Percentiles rank a stretch among this genome's conserved stretches.
phyloP scores from a whole-genome alignment of 2,888 invertebrate species.

The Tetranychus truncatus region DNA sequence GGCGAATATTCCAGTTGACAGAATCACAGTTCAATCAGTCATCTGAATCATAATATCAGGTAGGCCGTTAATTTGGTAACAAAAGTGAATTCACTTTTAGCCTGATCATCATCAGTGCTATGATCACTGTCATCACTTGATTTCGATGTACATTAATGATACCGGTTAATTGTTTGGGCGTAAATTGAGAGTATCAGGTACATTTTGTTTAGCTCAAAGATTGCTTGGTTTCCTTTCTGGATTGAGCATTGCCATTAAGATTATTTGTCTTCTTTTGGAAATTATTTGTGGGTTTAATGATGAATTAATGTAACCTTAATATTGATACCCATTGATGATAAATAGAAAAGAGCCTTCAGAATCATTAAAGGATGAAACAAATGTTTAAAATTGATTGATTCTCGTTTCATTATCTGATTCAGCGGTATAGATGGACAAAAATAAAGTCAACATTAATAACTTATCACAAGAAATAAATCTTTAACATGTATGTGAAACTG shows the following conservation, averaged over 20 bases:
- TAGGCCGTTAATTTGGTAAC: no score
- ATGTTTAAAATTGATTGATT: neutral
- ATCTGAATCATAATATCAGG: no score
- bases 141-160: neutral
- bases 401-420: neutral
- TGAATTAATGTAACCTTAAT: neutral
- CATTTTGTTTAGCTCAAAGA: neutral
- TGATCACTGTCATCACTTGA: neutral
- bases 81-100: no score
- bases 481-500: no score
- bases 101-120: no score
- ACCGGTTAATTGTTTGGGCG: neutral
- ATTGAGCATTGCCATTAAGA: neutral
- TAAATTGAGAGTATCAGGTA: neutral
- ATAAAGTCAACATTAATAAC: no score
- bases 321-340: neutral
- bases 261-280: neutral
- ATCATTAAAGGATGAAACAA: no score
- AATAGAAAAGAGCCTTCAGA: no score
- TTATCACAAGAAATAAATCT: no score
- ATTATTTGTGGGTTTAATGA: neutral
- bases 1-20: no score
- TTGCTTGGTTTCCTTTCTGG: neutral
- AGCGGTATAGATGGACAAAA: neutral
- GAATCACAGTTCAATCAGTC: no score